Evolutionary conservation across 2,888 invertebrate species (phyloP), one percentile per base, ranked within the genome.

Genomic region (Callyntrura sp.): DNA sequence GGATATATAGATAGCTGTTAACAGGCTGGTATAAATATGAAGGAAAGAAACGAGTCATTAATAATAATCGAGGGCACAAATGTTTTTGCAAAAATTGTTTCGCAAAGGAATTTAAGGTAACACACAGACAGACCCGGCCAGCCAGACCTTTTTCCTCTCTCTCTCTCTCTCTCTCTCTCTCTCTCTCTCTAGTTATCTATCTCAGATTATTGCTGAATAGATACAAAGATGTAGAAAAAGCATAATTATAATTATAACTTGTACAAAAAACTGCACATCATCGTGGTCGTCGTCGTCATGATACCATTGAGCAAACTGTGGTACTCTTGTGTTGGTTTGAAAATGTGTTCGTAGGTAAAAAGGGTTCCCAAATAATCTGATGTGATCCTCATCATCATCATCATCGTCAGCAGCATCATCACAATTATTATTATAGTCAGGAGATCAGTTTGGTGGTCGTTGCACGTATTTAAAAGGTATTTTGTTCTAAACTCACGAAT

Each of bases 361-460:
- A 84, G 90, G 90, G 88, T 88, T 90, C 84, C 90, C 90, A 87
- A 90, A 90, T 82, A 79, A 79, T 89, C 83, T 86, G 84, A 83
- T 88, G 35, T 35, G 55, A 55, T 78, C n/a, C 8, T 57, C 12
- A 43, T 70, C n/a, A 14, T 20, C 11, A 14, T 70, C 43, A 70
- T 70, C 23, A 20, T 60, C 51, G n/a, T n/a, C n/a, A n/a, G n/a
- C 48, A 48, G 6, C 6, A 48, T 48, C 23, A 45, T 45, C 43
- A 43, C 35, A 35, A 68, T 35, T 35, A 76, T 51, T 17, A 76
- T 76, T 76, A 51, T 51, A 23, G 76, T 76, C 25, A 51, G 51
- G 23, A 76, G 76, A 76, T 51, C 51, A 57, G 65, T 85, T 60
- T 76, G 43, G 20, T 57, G 51, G 51, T 62, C 73, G 70, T 57